phyloP scores from a whole-genome alignment of 92 coral and sea anemone species.

The Umimayanthus kanabou region DNA sequence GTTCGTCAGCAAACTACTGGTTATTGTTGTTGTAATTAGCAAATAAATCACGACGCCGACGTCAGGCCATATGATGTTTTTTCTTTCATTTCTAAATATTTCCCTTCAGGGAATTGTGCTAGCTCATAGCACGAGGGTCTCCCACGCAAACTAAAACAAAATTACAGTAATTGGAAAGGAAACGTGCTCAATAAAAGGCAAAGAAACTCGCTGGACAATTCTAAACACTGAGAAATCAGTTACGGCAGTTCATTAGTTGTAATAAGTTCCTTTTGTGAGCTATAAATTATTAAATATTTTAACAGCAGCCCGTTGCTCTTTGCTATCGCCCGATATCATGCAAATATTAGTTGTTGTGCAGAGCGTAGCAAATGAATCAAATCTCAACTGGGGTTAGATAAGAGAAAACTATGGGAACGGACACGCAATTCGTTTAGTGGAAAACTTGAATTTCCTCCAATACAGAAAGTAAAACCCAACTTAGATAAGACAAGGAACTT shows the following conservation, averaged over 20 bases:
- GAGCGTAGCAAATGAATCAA: neutral
- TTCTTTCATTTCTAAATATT: neutral
- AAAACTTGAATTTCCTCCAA: neutral
- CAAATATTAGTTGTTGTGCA: neutral
- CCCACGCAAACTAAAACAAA: slow-evolving; percentile 1
- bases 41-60: neutral
- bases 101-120: slow-evolving; percentile 6
- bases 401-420: too few relatives aligned
- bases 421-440: neutral
- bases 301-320: neutral
- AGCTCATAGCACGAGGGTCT: neutral
- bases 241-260: neutral
- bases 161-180: slow-evolving; percentile 17
- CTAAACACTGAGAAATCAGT: neutral
- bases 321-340: neutral
- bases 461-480: neutral
- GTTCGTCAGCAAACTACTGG: neutral
- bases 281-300: neutral
- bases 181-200: neutral
- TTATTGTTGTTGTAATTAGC: neutral
- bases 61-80: neutral
- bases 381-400: neutral
- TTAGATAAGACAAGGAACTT: neutral
- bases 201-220: neutral
- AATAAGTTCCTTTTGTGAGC: neutral